Conservation (phyloP, 2,113 vertebrate genomes). For the Nerophis ophidion region DNA sequence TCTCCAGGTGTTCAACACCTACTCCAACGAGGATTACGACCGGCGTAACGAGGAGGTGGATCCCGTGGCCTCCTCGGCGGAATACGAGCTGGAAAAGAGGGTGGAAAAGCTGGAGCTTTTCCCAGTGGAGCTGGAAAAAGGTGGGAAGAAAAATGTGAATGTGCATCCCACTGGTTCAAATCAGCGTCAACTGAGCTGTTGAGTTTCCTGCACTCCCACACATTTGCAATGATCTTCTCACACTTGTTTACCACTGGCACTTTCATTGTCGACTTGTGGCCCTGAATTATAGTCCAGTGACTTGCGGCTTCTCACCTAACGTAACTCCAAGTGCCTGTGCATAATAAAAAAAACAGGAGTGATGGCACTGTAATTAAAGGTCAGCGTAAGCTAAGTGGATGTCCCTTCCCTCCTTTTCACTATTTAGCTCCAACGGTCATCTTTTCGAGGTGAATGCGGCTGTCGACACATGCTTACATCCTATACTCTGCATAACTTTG, state of each 20-base stretch:
- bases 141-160: constrained; percentile 56
- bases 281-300: constrained; percentile 28
- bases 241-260: constrained; percentile 13
- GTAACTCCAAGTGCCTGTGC: constrained; percentile 35
- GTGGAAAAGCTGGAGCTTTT: constrained; percentile 98
- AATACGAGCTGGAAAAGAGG: constrained; percentile 96
- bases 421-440: constrained; percentile 7
- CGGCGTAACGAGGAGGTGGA: constrained; percentile 95
- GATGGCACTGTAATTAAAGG: constrained; percentile 14
- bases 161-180: too few relatives aligned
- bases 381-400: constrained; percentile 6
- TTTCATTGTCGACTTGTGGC: constrained; percentile 15
- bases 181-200: neutral
- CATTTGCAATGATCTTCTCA: constrained; percentile 2
- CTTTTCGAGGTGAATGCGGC: neutral
- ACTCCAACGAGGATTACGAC: constrained; percentile 97
- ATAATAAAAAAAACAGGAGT: constrained; percentile 40
- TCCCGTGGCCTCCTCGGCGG: constrained; percentile 94
- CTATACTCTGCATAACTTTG: constrained; percentile 9
- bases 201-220: neutral
- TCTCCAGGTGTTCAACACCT: constrained; percentile 92
- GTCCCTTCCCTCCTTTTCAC: constrained; percentile 6
- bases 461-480: neutral
- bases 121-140: constrained; percentile 96
- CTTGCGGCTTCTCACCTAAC: constrained; percentile 34